Conservation (phyloP, 1,140 invertebrate genomes). For the Drosophila ambigua region DNA sequence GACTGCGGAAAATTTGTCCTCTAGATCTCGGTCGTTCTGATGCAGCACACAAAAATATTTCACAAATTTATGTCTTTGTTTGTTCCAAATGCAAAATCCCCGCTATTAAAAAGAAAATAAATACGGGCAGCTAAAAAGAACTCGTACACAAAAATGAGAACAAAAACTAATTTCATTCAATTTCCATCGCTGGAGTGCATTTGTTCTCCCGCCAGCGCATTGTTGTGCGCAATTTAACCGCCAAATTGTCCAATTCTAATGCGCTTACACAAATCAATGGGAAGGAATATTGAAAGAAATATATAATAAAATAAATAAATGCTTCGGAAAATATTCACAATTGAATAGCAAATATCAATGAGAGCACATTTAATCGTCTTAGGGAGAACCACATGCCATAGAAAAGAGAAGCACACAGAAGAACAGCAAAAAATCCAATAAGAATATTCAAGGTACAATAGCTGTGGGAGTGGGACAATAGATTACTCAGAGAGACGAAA, state of each 20-base stretch:
- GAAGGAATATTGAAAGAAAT: not conserved
- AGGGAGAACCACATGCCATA: too few species aligned
- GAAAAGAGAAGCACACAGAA: not conserved
- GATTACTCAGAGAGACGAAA: too few species aligned
- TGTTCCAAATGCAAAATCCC: not conserved
- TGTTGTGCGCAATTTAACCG: not conserved
- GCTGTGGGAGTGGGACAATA: too few species aligned
- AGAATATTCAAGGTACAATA: not conserved
- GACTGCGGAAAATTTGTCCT: not conserved
- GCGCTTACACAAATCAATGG: constrained; percentile 21
- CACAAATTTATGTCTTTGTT: constrained; percentile 9
- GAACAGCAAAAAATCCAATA: not conserved
- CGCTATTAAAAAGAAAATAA: not conserved
- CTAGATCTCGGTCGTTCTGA: not conserved
- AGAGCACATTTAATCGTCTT: not conserved
- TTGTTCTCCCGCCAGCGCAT: not conserved
- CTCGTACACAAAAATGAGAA: not conserved
- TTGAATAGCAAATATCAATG: not conserved
- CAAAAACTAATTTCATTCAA: constrained; percentile 11
- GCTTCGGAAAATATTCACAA: constrained; percentile 7
- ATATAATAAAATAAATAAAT: constrained; percentile 14
- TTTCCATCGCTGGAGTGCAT: too few species aligned
- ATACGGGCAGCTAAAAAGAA: too few species aligned
- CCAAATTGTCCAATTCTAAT: constrained; percentile 19
- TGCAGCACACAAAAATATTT: constrained; percentile 5